phyloP scores from a whole-genome alignment of 92 coral and sea anemone species.

The Metridium senile region DNA sequence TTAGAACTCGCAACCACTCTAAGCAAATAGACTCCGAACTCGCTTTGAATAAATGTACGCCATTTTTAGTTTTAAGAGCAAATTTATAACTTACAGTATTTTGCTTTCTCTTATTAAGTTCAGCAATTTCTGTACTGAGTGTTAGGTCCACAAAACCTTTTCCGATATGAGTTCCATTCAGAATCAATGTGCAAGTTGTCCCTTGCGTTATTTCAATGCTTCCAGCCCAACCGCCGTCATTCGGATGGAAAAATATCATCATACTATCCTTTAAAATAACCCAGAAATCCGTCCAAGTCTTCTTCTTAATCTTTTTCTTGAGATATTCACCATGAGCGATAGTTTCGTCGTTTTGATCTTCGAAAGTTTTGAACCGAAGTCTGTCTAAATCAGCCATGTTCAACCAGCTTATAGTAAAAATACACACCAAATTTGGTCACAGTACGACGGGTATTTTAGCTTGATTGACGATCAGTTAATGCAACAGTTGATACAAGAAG shows the following conservation, averaged over 20 bases:
- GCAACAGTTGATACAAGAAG: not conserved
- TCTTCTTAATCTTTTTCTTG: conserved; percentile 67
- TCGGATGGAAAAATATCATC: conserved; percentile 57
- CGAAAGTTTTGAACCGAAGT: not conserved
- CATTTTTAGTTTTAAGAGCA: conserved; percentile 62
- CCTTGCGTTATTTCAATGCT: conserved; percentile 55
- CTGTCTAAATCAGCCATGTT: conserved; percentile 7
- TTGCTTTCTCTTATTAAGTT: conserved; percentile 5
- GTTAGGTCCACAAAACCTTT: conserved; percentile 9
- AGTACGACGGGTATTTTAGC: not conserved
- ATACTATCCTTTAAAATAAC: conserved; percentile 51
- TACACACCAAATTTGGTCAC: not conserved
- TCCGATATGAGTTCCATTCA: conserved; percentile 23
- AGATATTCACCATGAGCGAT: conserved; percentile 40
- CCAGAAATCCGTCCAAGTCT: conserved; percentile 78
- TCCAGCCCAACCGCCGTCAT: conserved; percentile 59
- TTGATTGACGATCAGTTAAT: not conserved
- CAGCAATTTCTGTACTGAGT: conserved; percentile 15
- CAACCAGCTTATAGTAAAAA: not conserved
- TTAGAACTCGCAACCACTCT: conserved; percentile 61
- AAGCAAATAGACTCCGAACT: conserved; percentile 53
- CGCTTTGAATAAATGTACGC: conserved; percentile 74
- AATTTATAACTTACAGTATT: conserved; percentile 55
- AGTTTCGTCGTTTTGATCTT: conserved; percentile 15
- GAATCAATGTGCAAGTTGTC: conserved; percentile 46